phyloP scores from a whole-genome alignment of 2,797 vertebrate species.

The Hemitrygon akajei region DNA sequence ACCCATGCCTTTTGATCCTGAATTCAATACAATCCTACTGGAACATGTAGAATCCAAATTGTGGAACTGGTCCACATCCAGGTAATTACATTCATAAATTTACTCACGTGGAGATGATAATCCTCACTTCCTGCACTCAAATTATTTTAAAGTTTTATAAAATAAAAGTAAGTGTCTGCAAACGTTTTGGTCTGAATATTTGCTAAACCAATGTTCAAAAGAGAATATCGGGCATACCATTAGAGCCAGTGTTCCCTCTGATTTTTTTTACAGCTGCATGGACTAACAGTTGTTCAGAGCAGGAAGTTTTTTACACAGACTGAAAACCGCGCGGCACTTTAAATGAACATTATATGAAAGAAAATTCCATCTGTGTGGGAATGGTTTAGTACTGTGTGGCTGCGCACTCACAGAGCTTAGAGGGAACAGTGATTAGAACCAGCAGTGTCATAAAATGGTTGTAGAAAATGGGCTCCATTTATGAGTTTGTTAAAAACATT shows the following conservation, averaged over 20 bases:
- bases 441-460: neutral
- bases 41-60: neutral
- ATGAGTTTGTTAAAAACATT: neutral
- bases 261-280: too few relatives aligned
- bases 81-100: neutral
- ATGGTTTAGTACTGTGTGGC: too few relatives aligned
- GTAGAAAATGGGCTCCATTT: neutral
- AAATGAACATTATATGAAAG: too few relatives aligned
- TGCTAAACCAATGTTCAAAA: neutral
- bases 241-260: neutral
- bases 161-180: neutral
- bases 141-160: neutral
- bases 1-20: neutral
- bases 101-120: neutral
- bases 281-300: too few relatives aligned
- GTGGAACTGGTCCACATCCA: neutral
- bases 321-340: too few relatives aligned
- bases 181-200: neutral
- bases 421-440: too few relatives aligned
- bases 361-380: too few relatives aligned
- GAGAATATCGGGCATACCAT: neutral
- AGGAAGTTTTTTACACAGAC: too few relatives aligned
- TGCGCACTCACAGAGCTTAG: too few relatives aligned
- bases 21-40: neutral
- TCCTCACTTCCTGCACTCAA: neutral